Conservation (phyloP, 2,113 vertebrate genomes). For the Ornithorhynchus anatinus region DNA sequence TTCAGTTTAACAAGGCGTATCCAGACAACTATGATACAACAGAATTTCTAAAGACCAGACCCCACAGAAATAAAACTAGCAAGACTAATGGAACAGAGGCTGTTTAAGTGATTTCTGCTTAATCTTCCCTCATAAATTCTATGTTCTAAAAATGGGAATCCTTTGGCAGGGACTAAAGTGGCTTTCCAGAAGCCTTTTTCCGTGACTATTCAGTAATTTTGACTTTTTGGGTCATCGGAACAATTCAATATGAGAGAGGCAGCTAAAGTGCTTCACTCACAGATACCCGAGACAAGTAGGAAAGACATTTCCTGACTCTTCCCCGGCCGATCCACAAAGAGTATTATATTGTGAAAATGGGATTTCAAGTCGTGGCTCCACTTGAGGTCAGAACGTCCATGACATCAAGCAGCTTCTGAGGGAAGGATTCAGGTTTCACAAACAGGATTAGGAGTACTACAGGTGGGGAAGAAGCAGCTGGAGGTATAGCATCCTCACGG, state of each 20-base stretch:
- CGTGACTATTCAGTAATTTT: conserved; percentile 27
- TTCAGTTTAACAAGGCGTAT: conserved; percentile 60
- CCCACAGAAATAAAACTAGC: conserved; percentile 56
- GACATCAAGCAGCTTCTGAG: not conserved
- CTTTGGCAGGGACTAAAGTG: conserved; percentile 45
- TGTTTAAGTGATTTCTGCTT: conserved; percentile 51
- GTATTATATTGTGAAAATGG: not conserved
- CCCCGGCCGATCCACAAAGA: not conserved
- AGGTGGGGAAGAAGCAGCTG: not conserved
- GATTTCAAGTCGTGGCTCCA: conserved; percentile 6
- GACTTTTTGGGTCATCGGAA: conserved; percentile 53
- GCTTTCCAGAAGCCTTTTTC: conserved; percentile 19
- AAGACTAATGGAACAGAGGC: conserved; percentile 55
- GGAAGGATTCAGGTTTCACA: conserved; percentile 13
- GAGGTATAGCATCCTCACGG: not conserved
- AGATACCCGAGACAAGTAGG: not conserved
- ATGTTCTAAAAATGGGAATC: conserved; percentile 43
- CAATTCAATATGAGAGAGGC: conserved; percentile 30
- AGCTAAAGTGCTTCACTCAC: not conserved
- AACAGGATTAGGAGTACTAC: conserved; percentile 3
- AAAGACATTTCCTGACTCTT: conserved; percentile 1
- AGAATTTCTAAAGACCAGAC: conserved; percentile 55
- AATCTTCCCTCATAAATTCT: conserved; percentile 53
- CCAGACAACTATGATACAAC: conserved; percentile 49
- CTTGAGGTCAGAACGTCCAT: conserved; percentile 22